These are phyloP conservation scores for Upupa epops DNA, from an alignment of 2,113 vertebrate species.

Conservation along the genomic window DNA sequence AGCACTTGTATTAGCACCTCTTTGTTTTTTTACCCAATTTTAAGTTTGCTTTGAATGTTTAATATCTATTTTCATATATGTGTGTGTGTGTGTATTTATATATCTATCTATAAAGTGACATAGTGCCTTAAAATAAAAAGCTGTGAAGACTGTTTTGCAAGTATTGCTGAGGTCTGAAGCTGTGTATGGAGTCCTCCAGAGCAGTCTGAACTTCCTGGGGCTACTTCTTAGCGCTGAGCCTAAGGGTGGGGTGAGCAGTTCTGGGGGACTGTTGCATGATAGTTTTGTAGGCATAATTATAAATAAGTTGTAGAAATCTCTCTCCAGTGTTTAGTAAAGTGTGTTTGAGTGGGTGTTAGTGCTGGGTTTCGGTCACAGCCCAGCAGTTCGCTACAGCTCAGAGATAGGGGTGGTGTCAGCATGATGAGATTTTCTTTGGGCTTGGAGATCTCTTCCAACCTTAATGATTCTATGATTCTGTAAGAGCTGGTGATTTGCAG, in stretches of 20 bases:
- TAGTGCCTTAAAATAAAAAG: too few species aligned
- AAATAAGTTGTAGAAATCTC: neutral
- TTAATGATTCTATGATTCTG: neutral
- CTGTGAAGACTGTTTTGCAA: neutral
- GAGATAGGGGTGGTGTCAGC: neutral
- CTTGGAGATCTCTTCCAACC: too few species aligned
- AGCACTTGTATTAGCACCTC: neutral
- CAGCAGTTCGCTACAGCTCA: neutral
- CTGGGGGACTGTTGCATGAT: too few species aligned
- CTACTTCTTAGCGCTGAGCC: neutral
- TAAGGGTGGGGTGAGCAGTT: neutral
- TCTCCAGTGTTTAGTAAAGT: neutral
- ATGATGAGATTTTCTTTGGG: neutral
- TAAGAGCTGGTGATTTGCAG: neutral
- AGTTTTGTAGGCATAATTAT: neutral
- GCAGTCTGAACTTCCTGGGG: neutral
- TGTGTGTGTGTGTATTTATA: too few species aligned
- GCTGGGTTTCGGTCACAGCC: neutral
- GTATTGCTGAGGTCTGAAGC: neutral
- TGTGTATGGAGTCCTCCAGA: neutral
- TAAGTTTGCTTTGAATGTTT: neutral
- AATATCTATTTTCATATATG: too few species aligned
- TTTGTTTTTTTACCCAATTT: neutral
- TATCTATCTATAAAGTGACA: too few species aligned
- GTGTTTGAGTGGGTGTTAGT: neutral